Evolutionary conservation across 2,888 invertebrate species (phyloP).

Genomic region (Troglohyphantes excavatus): DNA sequence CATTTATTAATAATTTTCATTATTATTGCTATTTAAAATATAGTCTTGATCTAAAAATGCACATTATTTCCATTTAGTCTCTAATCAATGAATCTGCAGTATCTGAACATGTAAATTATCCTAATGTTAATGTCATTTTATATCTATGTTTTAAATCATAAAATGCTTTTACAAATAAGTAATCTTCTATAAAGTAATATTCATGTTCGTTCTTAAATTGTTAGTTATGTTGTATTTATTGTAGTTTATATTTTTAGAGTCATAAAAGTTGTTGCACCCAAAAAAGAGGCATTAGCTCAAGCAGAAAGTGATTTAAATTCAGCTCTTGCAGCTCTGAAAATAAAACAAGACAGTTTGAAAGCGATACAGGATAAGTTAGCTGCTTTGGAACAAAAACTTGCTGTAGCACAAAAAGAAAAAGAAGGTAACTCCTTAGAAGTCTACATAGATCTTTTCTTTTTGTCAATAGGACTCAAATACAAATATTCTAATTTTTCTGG

Average conservation of each 20-base stretch:
- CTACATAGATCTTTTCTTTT: not conserved
- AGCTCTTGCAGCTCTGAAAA: conserved; percentile 83
- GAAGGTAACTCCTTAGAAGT: conserved; percentile 50
- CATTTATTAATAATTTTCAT: too few species aligned
- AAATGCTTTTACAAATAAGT: too few species aligned
- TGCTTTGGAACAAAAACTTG: conserved; percentile 82
- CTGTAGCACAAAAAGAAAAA: conserved; percentile 83
- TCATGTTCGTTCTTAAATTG: too few species aligned
- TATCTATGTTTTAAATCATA: too few species aligned
- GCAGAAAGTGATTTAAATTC: conserved; percentile 82
- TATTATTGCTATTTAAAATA: too few species aligned
- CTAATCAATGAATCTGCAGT: too few species aligned
- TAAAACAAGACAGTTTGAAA: conserved; percentile 83
- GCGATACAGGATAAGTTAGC: conserved; percentile 83
- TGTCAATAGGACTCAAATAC: not conserved
- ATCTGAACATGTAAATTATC: too few species aligned
- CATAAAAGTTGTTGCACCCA: conserved; percentile 83
- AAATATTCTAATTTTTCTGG: not conserved
- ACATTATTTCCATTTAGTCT: too few species aligned
- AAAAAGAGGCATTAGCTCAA: conserved; percentile 83
- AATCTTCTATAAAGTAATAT: too few species aligned
- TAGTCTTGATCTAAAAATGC: too few species aligned
- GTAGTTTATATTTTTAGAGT: conserved; percentile 67
- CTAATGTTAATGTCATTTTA: too few species aligned
- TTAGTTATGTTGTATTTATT: too few species aligned